Evolutionary conservation across 2,888 invertebrate species (phyloP), one percentile per base, ranked within the genome.

Genomic region (Trichogramma evanescens): DNA sequence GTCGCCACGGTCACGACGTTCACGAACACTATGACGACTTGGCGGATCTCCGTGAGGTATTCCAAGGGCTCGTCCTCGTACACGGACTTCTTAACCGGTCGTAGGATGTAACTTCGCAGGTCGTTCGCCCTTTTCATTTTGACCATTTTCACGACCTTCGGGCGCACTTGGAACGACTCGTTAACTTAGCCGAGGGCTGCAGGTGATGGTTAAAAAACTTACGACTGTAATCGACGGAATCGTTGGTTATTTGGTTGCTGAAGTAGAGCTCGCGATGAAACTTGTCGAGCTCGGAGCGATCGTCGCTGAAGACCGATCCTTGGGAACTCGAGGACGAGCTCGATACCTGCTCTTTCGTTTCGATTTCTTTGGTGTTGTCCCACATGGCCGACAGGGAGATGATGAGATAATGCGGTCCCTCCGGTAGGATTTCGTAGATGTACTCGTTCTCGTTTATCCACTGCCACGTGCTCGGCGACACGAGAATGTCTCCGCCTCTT

Each of bases 11-110:
- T 81, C 51, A 84, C 78, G 6, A 88, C 80, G 67, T 87, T 87
- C 7, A 84, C 81, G 69, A 88, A 88, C 5, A 88, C 80, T 39
- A 88, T 85, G 1, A 86, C 85, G 4, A 88, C 86, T 63, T 86
- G 84, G 48, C 89, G 81, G 77, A 89, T 86, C 75, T 89, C 89
- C 0, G 88, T 88, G 6, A 89, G 76, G 72, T 86, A 88, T 67
- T 88, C 88, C 66, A 89, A 77, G 0, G 88, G 87, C 70, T 88
- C 86, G 61, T 85, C 82, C 65, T 83, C 81, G 65, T 86, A 85
- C 3, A 87, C 83, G 0, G 84, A 84, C 38, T 82, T 79, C 46
- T 85, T 79, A 0, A 87, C 83, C 0, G 86, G 85, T 0, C 80
- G 76, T 39, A 84, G 75, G 73, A 86, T 83, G 67, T 84, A 87